Percentiles rank a stretch among this genome's conserved stretches.
Evolutionary conservation across 2,888 invertebrate species (phyloP).

Genomic region (Rhagophthalmus giganteus): DNA sequence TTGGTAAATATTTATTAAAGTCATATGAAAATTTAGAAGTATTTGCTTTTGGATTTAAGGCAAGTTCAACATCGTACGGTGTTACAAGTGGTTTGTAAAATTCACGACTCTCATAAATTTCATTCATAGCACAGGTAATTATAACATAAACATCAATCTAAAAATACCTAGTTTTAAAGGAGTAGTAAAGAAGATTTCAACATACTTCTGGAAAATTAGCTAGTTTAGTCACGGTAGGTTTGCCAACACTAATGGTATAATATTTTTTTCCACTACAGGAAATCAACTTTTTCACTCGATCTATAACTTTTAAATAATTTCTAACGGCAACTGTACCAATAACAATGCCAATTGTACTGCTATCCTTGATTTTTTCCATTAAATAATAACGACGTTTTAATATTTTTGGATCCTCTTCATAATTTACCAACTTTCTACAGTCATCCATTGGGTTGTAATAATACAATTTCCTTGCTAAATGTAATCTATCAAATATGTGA

Average conservation of each 20-base stretch:
- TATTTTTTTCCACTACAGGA: slow-evolving; percentile 79
- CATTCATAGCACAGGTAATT: slow-evolving; percentile 90
- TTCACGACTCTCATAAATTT: slow-evolving; percentile 79
- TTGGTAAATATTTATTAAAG: slow-evolving; percentile 66
- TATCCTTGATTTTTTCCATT: slow-evolving; percentile 91
- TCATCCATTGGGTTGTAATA: slow-evolving; percentile 58
- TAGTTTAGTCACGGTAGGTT: slow-evolving; percentile 91
- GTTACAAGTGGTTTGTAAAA: slow-evolving; percentile 90
- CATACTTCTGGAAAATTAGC: slow-evolving; percentile 89
- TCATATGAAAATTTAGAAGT: slow-evolving; percentile 59
- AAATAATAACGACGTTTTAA: slow-evolving; percentile 81
- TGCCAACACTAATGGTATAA: slow-evolving; percentile 91
- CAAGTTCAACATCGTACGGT: slow-evolving; percentile 89
- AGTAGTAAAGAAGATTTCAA: background rate
- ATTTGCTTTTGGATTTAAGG: slow-evolving; percentile 64
- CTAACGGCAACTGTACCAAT: slow-evolving; percentile 88
- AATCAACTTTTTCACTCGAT: slow-evolving; percentile 73
- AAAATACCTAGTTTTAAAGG: slow-evolving; percentile 35
- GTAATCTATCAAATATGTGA: slow-evolving; percentile 42
- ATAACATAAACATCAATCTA: slow-evolving; percentile 90
- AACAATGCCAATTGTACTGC: slow-evolving; percentile 81
- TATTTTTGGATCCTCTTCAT: slow-evolving; percentile 59
- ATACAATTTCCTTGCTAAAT: slow-evolving; percentile 62
- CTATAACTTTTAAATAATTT: slow-evolving; percentile 74
- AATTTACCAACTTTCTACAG: slow-evolving; percentile 48